phyloP scores from a whole-genome alignment of 1,140 invertebrate species.

The Monochamus saltuarius region DNA sequence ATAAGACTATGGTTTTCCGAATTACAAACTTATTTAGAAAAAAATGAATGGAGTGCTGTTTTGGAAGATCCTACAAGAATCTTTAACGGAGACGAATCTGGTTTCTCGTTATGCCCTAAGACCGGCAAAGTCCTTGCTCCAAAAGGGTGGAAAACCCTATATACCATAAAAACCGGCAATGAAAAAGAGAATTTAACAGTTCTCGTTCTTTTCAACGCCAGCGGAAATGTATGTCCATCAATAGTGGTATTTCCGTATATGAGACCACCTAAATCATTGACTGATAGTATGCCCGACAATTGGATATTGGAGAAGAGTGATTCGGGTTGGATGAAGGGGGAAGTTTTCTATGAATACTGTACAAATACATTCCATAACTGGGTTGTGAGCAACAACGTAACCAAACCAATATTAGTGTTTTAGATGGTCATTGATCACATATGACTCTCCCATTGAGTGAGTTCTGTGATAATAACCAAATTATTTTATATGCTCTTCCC shows the following conservation, averaged over 20 bases:
- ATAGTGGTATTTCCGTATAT: slow-evolving; percentile 34
- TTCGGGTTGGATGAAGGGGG: slow-evolving; percentile 45
- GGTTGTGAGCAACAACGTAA: slow-evolving; percentile 37
- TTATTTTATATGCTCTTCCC: slow-evolving; percentile 50
- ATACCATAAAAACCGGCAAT: neutral
- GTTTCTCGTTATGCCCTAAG: neutral
- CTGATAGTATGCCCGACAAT: slow-evolving; percentile 34
- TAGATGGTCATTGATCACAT: slow-evolving; percentile 53
- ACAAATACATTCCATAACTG: slow-evolving; percentile 31
- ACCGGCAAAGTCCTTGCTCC: neutral
- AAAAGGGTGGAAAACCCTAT: neutral
- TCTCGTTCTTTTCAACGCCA: neutral
- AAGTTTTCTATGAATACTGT: slow-evolving; percentile 13
- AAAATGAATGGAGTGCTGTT: neutral
- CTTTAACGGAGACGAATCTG: slow-evolving; percentile 1
- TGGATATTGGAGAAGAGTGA: slow-evolving; percentile 45
- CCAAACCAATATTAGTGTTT: slow-evolving; percentile 43
- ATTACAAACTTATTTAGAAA: slow-evolving; percentile 1
- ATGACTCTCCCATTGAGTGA: slow-evolving; percentile 44
- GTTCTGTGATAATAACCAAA: slow-evolving; percentile 48
- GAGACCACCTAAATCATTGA: slow-evolving; percentile 29
- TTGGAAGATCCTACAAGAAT: neutral
- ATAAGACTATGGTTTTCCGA: neutral
- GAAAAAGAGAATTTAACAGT: slow-evolving; percentile 10
- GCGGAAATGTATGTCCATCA: neutral